Base-by-base conservation (phyloP, 2,888 invertebrate genomes). In the Pachliopta kotzebuea region DNA sequence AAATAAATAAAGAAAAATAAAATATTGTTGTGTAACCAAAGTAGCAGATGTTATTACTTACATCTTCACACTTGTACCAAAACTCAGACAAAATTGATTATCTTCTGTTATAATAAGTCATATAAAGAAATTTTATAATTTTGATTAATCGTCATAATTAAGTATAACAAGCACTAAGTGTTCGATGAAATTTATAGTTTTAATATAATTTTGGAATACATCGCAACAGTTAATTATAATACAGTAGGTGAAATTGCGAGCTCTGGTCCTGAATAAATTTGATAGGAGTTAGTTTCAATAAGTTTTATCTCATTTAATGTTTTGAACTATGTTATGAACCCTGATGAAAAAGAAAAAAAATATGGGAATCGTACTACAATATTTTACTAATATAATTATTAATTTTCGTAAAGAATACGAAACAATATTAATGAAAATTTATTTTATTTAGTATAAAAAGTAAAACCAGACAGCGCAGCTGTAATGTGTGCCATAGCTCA, bases 261-360 rank as follows among this genome's bases (percentile, higher is more conserved):
- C 11, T 31, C 21, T 8, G 50, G 60, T n/a, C 50, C 55, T 54
- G 60, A 56, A 64, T n/a, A 31, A 37, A 17, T 31, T 20, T 60
- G 56, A 64, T 52, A 64, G 45, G 37, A 52, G 26, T 56, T 60
- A 42, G 64, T 64, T 60, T 24, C 21, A 60, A 60, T 64, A 52
- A 60, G 37, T 60, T 56, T 56, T 60, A 64, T 60, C 56, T 55
- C 24, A 20, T 64, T 50, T 50, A 54, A 59, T 50, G 24, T 54
- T 63, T 58, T 63, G 23, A 59, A 54, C 9, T 26, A n/a, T n/a
- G n/a, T n/a, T 29, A 37, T n/a, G 42, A 57, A 42, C 57, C 9
- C 18, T 8, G 29, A 31, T 3, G 29, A 31, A 29, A 31, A 8
- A 11, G 18, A 23, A 21, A 21, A 21, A 23, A 0, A 52, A n/a